phyloP scores from a whole-genome alignment of 2,797 vertebrate genomes.

The Eupleurogrammus muticus region DNA sequence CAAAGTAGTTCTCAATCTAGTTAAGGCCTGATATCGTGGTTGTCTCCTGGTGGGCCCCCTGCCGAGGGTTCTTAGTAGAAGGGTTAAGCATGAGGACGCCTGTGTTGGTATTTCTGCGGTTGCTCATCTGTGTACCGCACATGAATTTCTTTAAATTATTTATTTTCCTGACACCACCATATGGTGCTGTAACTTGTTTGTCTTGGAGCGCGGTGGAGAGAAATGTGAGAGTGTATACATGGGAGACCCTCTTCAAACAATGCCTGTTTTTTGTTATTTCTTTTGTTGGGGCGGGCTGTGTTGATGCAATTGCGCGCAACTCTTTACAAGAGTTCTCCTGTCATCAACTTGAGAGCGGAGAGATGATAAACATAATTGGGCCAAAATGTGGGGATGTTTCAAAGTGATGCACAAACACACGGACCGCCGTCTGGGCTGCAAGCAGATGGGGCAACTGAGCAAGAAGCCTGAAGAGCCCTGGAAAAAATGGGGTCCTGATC shows the following conservation, averaged over 20 bases:
- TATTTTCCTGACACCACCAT: slow-evolving; percentile 84
- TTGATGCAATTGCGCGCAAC: slow-evolving; percentile 79
- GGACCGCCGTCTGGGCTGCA: slow-evolving; percentile 39
- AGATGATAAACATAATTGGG: slow-evolving; percentile 68
- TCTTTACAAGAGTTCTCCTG: slow-evolving; percentile 45
- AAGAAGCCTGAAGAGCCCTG: slow-evolving; percentile 60
- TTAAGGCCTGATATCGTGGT: slow-evolving; percentile 73
- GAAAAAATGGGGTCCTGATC: slow-evolving; percentile 85
- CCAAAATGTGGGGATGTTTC: slow-evolving; percentile 67
- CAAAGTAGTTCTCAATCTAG: slow-evolving; percentile 85
- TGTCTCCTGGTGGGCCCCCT: slow-evolving; percentile 48
- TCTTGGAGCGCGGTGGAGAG: slow-evolving; percentile 73
- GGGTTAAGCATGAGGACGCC: slow-evolving; percentile 78
- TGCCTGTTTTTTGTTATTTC: slow-evolving; percentile 76
- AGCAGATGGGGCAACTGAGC: slow-evolving; percentile 43
- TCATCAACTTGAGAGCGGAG: slow-evolving; percentile 56
- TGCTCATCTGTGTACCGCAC: slow-evolving; percentile 75
- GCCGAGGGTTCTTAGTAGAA: slow-evolving; percentile 78
- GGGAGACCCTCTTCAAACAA: slow-evolving; percentile 81
- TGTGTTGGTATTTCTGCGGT: slow-evolving; percentile 84
- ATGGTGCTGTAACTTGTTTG: slow-evolving; percentile 80
- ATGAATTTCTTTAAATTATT: slow-evolving; percentile 84
- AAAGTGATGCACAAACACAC: slow-evolving; percentile 29
- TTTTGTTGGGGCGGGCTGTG: slow-evolving; percentile 72
- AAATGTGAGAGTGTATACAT: slow-evolving; percentile 79